Evolutionary conservation across 2,888 invertebrate genomes (phyloP), one percentile per base, ranked within the genome.

Genomic region (Cephalotes varians): DNA sequence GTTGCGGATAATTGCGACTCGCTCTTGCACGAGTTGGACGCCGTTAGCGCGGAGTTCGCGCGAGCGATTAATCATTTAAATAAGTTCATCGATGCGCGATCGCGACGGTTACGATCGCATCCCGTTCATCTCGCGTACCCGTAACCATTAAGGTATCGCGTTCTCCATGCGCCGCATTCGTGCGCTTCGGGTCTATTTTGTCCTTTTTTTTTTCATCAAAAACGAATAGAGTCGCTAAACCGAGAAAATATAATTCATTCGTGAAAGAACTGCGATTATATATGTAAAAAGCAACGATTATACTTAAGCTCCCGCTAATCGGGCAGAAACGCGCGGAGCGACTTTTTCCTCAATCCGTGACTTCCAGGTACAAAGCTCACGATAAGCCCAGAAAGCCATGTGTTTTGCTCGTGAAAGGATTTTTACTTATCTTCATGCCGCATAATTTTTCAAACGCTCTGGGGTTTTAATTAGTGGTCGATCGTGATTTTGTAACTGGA

Each of bases 401-500:
- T 60, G 21, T 65, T 76, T 67, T 67, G 67, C 67, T 34, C 15
- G 40, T 1, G 54, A 31, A 65, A 12, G 31, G 67, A 56, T 67
- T 79, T 64, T 56, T 56, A 65, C 44, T 79, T 58, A 69, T 58
- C 77, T 69, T n/a, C 44, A 34, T 69, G 56, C 77, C 44, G 56
- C 56, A 25, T 12, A 47, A 69, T 79, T 79, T 56, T 56, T 79
- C 77, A 69, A 56, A 47, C 12, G 44, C 21, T 25, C 47, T 18
- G 56, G 54, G 54, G 67, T 67, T 79, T 79, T 79, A 69, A 79
- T 79, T 79, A 79, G 44, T 44, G 67, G 54, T 47, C 44, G 25
- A 76, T 54, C 64, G n/a, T 21, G 77, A 79, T 67, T 69, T 69
- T 79, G 69, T 69, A 44, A 67, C 76, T 69, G 44, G 72, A 72